Conservation (phyloP, 2,113 vertebrate species). For the Epinephelus fuscoguttatus region DNA sequence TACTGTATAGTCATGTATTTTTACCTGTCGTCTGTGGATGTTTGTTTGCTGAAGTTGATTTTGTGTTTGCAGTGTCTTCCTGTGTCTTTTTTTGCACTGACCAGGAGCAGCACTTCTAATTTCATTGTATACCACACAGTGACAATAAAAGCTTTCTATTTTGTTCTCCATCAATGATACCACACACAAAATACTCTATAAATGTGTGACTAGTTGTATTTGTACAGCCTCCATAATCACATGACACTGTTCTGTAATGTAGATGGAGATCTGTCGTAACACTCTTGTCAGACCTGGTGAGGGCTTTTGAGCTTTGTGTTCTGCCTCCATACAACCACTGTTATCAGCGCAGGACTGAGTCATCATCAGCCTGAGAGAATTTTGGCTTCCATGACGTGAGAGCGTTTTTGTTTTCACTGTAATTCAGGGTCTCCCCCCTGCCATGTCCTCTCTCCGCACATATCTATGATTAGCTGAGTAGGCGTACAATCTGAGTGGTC, state of each 20-base stretch:
- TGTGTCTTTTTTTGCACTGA: no score
- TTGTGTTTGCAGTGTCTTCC: no score
- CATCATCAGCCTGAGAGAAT: slow-evolving; percentile 25
- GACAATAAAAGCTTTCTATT: no score
- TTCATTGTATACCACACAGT: no score
- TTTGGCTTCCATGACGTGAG: slow-evolving; percentile 36
- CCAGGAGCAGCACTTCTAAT: no score
- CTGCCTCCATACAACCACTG: slow-evolving; percentile 5
- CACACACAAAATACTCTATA: no score
- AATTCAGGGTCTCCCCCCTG: slow-evolving; percentile 18
- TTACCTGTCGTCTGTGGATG: no score
- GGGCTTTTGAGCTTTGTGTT: background rate
- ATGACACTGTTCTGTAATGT: background rate
- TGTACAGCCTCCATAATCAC: background rate
- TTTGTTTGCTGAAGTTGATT: no score
- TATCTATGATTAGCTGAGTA: slow-evolving; percentile 51
- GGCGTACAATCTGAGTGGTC: slow-evolving; percentile 18
- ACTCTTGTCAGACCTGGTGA: background rate
- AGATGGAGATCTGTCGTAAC: background rate
- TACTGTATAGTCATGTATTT: no score
- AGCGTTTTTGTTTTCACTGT: slow-evolving; percentile 47
- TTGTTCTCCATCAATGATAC: no score
- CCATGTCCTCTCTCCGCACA: slow-evolving; percentile 20
- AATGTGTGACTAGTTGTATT: background rate
- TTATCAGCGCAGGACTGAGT: slow-evolving; percentile 40